phyloP scores from a whole-genome alignment of 2,888 invertebrate species.

The Meiosimyza decipiens region DNA sequence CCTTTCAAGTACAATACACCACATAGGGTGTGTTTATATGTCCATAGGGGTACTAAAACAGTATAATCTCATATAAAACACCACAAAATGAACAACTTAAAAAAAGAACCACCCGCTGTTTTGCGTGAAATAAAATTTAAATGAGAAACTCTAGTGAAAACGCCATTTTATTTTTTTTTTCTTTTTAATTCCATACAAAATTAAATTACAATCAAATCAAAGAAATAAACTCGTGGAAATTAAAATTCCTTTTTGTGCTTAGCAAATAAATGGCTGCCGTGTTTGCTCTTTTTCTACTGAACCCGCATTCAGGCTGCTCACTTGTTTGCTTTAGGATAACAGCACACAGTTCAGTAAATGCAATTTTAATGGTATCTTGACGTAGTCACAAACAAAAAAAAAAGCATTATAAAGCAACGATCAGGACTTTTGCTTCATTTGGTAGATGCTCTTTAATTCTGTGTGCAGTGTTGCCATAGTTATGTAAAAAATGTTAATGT shows the following conservation, averaged over 20 bases:
- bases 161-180: constrained; percentile 22
- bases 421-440: too few relatives aligned
- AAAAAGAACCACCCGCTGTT: constrained; percentile 19
- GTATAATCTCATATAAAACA: neutral
- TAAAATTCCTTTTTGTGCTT: constrained; percentile 17
- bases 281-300: constrained; percentile 17
- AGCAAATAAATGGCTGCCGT: constrained; percentile 29
- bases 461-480: too few relatives aligned
- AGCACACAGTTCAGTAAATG: constrained; percentile 21
- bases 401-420: too few relatives aligned
- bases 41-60: too few relatives aligned
- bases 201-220: constrained; percentile 2
- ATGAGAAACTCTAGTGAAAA: neutral
- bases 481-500: too few relatives aligned
- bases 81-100: constrained; percentile 22
- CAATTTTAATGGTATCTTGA: constrained; percentile 18
- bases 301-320: neutral
- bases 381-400: neutral
- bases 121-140: constrained; percentile 3
- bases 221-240: constrained; percentile 12
- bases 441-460: too few relatives aligned
- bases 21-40: too few relatives aligned
- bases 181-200: neutral
- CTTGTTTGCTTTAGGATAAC: constrained; percentile 1
- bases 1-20: too few relatives aligned